These are phyloP conservation scores for Sternotherus odoratus DNA, from an alignment of 2,797 vertebrate genomes.

Conservation along the genomic window DNA sequence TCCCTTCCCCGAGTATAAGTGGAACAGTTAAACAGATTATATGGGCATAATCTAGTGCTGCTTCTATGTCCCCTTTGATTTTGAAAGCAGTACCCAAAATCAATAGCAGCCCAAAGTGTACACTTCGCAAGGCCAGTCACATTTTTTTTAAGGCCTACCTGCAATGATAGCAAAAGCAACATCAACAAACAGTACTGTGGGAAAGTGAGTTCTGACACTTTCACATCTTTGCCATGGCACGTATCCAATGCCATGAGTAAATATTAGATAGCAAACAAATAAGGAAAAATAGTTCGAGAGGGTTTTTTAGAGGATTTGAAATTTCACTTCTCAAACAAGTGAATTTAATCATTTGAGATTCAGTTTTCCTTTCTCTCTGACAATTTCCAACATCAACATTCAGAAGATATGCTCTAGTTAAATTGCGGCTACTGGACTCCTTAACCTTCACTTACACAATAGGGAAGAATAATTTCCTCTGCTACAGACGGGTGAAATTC, in stretches of 20 bases:
- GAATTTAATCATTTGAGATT: background rate
- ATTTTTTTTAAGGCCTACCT: conserved; percentile 19
- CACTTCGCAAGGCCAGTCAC: background rate
- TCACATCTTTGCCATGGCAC: conserved; percentile 15
- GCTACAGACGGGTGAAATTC: background rate
- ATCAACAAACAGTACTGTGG: conserved; percentile 17
- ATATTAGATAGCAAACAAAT: conserved; percentile 30
- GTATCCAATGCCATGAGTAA: background rate
- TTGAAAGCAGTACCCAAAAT: background rate
- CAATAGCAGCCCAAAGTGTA: background rate
- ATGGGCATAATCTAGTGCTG: background rate
- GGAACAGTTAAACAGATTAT: background rate
- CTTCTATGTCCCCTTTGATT: background rate
- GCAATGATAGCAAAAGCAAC: background rate
- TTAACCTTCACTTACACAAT: background rate
- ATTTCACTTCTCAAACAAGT: background rate
- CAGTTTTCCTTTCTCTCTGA: background rate
- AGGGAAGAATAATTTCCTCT: background rate
- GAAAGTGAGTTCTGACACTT: conserved; percentile 24
- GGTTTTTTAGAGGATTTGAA: background rate
- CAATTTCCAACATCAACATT: background rate
- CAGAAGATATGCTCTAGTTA: background rate
- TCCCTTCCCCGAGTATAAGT: background rate
- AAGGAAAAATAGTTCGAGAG: background rate
- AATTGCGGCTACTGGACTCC: background rate